Evolutionary conservation across 2,113 vertebrate genomes (phyloP), one percentile per base, ranked within the genome.

Genomic region (Axis porcinus): DNA sequence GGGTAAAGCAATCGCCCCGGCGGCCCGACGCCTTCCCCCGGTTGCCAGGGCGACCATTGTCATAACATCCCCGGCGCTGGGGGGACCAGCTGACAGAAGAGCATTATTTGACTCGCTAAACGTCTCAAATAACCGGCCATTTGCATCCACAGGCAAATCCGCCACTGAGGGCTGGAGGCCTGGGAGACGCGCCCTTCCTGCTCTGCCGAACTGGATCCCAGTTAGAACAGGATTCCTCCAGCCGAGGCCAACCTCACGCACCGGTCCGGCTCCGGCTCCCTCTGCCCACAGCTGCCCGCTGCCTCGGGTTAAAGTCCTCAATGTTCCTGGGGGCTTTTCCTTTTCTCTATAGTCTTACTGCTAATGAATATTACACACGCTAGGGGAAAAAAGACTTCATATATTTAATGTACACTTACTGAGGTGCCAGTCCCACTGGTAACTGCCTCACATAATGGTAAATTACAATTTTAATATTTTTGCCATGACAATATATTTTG

Each of bases 41-140:
- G 98, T 98, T 98, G 97, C 97, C 97, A 98, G 86, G 97, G 83
- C 13, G 14, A 98, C 98, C 89, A 94, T 9, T 97, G 96, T 97
- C 97, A 97, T 55, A 97, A 98, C 97, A 97, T 70, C 97, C 94
- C 91, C 1, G 3, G 81, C 3, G 52, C 67, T 82, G 0, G 57
- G 1, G 19, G 81, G 94, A 95, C 94, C 95, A 55, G 95, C 79
- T 97, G 92, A 96, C 67, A 45, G 78, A 93, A 74, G 67, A 91
- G 82, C 96, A 95, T 74, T 5, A 88, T 94, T 97, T 95, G 95
- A 92, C 96, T 95, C 13, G 6, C 17, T n/a, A 74, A 74, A 47
- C 17, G 57, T 94, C 92, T 97, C 88, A 40, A 94, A 96, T 88
- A 86, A 91, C 91, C 7, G 0, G 58, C 5, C 10, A 88, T 96